These are phyloP conservation scores for Hemiprocne comata DNA, from an alignment of 2,113 vertebrate species.

Conservation along the genomic window DNA sequence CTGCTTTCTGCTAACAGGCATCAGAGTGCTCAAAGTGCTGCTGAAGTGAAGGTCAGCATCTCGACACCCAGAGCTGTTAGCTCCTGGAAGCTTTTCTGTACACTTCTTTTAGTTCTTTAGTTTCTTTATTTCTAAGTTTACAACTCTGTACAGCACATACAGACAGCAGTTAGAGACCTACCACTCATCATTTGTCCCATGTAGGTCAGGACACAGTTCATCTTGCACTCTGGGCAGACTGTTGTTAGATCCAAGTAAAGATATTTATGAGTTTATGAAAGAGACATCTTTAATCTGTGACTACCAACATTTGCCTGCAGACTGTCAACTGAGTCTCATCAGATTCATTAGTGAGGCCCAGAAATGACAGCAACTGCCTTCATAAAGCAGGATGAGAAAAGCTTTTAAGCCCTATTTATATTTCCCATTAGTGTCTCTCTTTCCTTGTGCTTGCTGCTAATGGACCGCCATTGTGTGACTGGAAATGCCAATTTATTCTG, in stretches of 20 bases:
- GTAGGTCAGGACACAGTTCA: neutral
- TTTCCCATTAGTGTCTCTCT: neutral
- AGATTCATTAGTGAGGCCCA: constrained; percentile 20
- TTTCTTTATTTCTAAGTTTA: neutral
- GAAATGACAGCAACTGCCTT: neutral
- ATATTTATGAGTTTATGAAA: constrained; percentile 56
- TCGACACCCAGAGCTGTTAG: neutral
- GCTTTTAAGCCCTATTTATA: constrained; percentile 14
- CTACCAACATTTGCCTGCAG: constrained; percentile 68
- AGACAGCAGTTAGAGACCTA: neutral
- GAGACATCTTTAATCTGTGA: constrained; percentile 74
- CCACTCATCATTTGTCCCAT: neutral
- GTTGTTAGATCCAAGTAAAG: neutral
- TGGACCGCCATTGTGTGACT: neutral
- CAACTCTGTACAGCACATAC: neutral
- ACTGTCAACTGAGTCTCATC: constrained; percentile 70
- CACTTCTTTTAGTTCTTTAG: neutral
- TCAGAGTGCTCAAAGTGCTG: neutral
- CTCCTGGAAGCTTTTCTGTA: neutral
- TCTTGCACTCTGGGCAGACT: neutral
- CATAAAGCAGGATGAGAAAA: neutral
- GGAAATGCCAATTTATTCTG: neutral
- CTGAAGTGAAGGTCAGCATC: neutral
- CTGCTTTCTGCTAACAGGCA: neutral
- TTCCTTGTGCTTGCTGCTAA: neutral